phyloP scores from a whole-genome alignment of 2,113 vertebrate species.

The Donacobius atricapilla region DNA sequence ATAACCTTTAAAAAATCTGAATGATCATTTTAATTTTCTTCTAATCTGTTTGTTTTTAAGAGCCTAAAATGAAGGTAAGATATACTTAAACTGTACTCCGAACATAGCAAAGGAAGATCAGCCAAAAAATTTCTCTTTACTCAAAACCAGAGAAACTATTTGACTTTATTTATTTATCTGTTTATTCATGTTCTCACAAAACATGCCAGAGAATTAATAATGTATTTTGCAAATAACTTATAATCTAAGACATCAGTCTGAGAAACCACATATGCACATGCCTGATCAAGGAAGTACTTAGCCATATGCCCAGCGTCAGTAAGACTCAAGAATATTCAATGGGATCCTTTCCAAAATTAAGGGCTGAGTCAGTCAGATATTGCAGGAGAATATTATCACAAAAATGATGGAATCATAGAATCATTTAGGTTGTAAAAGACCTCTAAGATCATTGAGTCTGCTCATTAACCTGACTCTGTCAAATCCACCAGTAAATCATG shows the following conservation, averaged over 20 bases:
- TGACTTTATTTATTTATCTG: neutral
- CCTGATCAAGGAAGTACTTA: neutral
- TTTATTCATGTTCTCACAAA: neutral
- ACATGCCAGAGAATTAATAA: neutral
- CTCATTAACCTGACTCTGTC: neutral
- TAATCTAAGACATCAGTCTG: neutral
- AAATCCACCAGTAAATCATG: neutral
- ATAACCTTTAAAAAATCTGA: neutral
- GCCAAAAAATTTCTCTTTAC: neutral
- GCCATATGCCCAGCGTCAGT: neutral
- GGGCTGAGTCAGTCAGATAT: neutral
- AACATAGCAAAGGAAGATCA: neutral
- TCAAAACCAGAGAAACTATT: neutral
- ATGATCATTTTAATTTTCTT: neutral
- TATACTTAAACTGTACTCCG: neutral
- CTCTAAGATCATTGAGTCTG: neutral
- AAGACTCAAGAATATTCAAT: neutral
- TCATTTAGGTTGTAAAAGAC: neutral
- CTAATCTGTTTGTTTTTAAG: neutral
- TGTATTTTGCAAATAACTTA: slow-evolving; percentile 20
- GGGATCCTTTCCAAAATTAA: neutral
- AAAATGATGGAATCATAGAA: neutral
- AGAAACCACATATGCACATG: neutral
- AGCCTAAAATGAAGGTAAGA: neutral
- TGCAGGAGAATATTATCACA: neutral